These are phyloP conservation scores for Otolemur garnettii DNA, from an alignment of 2,113 vertebrate genomes.

Conservation along the genomic window DNA sequence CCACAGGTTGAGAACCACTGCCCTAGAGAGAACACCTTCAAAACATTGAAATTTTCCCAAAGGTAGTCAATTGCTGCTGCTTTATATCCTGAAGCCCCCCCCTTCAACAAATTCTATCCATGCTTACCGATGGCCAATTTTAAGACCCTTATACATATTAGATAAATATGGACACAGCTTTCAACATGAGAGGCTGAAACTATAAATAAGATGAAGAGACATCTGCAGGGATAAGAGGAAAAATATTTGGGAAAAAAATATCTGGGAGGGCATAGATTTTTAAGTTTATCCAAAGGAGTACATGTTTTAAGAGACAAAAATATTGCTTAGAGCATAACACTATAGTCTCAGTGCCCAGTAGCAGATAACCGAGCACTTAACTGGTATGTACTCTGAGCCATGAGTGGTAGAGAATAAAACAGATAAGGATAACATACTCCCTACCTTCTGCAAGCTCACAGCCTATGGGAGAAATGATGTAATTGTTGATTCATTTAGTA, in stretches of 20 bases:
- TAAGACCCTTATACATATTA: not conserved
- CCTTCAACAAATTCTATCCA: not conserved
- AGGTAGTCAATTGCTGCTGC: not conserved
- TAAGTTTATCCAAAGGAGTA: slow-evolving; percentile 22
- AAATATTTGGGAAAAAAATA: not conserved
- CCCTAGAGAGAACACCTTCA: not conserved
- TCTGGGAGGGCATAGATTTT: not conserved
- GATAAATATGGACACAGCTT: not conserved
- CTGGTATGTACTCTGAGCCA: not conserved
- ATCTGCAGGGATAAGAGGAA: not conserved
- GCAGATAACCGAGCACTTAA: not conserved
- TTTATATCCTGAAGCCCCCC: not conserved
- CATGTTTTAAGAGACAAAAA: not conserved
- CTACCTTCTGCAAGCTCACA: slow-evolving; percentile 25
- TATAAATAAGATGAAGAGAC: not conserved
- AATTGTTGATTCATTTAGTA: slow-evolving; percentile 61
- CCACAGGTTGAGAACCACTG: no score
- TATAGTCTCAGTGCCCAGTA: not conserved
- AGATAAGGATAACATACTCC: not conserved
- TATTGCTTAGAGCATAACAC: not conserved
- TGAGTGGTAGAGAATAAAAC: not conserved
- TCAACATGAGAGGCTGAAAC: not conserved
- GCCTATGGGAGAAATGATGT: not conserved
- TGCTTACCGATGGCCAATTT: not conserved
- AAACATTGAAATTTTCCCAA: not conserved